These are phyloP conservation scores for Cranoglanis bouderius DNA, from an alignment of 2,113 vertebrate genomes.

Conservation along the genomic window DNA sequence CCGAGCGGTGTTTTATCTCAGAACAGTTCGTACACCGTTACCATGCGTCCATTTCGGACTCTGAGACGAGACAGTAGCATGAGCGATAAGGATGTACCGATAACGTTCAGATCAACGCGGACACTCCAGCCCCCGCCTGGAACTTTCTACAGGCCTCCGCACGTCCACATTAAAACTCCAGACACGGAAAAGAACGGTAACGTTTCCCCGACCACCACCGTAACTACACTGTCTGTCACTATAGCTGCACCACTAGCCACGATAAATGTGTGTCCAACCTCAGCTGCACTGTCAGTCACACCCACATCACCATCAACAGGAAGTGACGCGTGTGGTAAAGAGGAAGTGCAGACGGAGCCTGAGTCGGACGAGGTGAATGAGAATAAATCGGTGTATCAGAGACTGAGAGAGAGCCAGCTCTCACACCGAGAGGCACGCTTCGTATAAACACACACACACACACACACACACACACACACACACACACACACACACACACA, in stretches of 20 bases:
- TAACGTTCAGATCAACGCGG: conserved; percentile 79
- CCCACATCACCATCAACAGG: conserved; percentile 11
- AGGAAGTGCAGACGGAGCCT: neutral
- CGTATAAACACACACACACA: conserved; percentile 70
- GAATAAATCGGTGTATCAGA: conserved; percentile 81
- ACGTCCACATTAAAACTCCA: conserved; percentile 65
- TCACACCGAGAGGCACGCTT: conserved; percentile 92
- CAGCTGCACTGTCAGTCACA: conserved; percentile 28
- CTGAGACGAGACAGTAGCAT: conserved; percentile 74
- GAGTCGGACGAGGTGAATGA: conserved; percentile 54
- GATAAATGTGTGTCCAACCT: conserved; percentile 61
- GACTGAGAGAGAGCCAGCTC: conserved; percentile 81
- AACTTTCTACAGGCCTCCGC: conserved; percentile 93
- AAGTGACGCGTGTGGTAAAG: neutral
- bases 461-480: neutral
- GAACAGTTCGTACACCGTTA: conserved; percentile 70
- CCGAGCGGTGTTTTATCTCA: conserved; percentile 23
- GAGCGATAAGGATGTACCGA: conserved; percentile 68
- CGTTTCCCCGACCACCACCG: neutral
- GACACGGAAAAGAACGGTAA: conserved; percentile 59
- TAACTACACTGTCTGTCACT: conserved; percentile 26
- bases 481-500: too few species aligned
- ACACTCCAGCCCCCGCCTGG: conserved; percentile 90
- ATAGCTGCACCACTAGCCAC: neutral
- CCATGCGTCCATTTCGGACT: conserved; percentile 68